A percentile compares a stretch with the other conserved stretches of the same genome.
phyloP scores from a whole-genome alignment of 1,140 invertebrate genomes.

The Notospermus geniculatus region DNA sequence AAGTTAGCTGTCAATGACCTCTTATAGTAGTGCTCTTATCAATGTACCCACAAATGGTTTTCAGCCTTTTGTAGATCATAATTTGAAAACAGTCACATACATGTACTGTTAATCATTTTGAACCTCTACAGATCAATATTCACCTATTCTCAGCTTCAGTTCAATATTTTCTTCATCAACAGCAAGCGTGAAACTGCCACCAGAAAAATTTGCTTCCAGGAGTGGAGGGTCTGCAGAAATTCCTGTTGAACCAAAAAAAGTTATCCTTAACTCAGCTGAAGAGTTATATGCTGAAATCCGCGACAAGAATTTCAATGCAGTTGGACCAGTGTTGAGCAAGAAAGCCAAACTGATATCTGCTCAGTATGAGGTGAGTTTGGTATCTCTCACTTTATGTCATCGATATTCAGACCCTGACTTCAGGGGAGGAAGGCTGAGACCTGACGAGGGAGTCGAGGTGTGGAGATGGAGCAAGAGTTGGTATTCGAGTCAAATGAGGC shows the following conservation, averaged over 20 bases:
- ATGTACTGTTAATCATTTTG: too few species aligned
- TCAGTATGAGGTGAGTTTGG: slow-evolving; percentile 68
- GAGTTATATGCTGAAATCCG: slow-evolving; percentile 82
- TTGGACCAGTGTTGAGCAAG: slow-evolving; percentile 78
- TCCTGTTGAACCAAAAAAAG: slow-evolving; percentile 73
- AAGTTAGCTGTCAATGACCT: background rate
- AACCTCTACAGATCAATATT: too few species aligned
- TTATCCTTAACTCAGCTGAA: slow-evolving; percentile 87
- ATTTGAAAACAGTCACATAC: too few species aligned
- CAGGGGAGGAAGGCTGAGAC: too few species aligned
- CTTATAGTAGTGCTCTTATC: background rate
- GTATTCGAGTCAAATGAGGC: too few species aligned
- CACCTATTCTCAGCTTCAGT: too few species aligned
- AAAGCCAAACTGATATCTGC: slow-evolving; percentile 82
- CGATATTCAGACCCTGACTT: background rate
- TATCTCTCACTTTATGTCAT: background rate
- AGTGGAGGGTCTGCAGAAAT: slow-evolving; percentile 27
- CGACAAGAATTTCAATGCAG: slow-evolving; percentile 92
- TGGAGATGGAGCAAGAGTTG: too few species aligned
- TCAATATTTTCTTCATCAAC: slow-evolving; percentile 41
- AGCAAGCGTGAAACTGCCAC: slow-evolving; percentile 81
- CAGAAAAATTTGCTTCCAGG: slow-evolving; percentile 68
- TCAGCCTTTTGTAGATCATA: background rate
- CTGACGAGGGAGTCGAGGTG: too few species aligned
- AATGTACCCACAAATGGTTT: too few species aligned